These are phyloP conservation scores for Alloscopus bannaensis DNA, from an alignment of 2,888 invertebrate species.

Conservation along the genomic window DNA sequence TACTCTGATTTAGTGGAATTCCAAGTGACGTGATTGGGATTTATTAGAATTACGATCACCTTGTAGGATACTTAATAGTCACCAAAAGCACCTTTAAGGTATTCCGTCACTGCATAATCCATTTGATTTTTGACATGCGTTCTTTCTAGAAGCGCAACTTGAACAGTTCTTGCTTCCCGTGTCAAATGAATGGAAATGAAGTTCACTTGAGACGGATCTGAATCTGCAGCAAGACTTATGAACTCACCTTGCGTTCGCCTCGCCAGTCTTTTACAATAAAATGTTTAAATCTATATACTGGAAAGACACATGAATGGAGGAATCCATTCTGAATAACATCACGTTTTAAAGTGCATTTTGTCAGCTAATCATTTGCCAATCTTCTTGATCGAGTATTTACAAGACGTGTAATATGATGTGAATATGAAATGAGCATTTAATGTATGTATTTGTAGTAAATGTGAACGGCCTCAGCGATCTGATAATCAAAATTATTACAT, in stretches of 20 bases:
- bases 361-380: too few relatives aligned
- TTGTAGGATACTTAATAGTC: too few relatives aligned
- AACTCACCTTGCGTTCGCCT: constrained; percentile 65
- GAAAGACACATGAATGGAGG: too few relatives aligned
- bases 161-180: background rate
- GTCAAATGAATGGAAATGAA: constrained; percentile 46
- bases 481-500: constrained; percentile 44
- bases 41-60: constrained; percentile 48
- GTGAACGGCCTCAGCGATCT: constrained; percentile 55
- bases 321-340: too few relatives aligned
- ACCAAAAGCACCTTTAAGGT: too few relatives aligned
- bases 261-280: too few relatives aligned
- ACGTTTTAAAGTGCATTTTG: constrained; percentile 12
- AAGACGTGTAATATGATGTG: too few relatives aligned
- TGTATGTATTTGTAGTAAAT: constrained; percentile 15
- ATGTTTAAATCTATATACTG: background rate
- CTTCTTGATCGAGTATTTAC: too few relatives aligned
- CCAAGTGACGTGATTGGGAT: constrained; percentile 29
- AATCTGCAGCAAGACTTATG: constrained; percentile 47
- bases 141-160: too few relatives aligned
- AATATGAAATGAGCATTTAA: too few relatives aligned
- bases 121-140: too few relatives aligned
- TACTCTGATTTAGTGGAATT: constrained; percentile 1
- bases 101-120: too few relatives aligned
- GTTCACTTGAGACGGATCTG: constrained; percentile 33